Evolutionary conservation across 2,797 vertebrate genomes (phyloP).

Genomic region (Nasua narica): DNA sequence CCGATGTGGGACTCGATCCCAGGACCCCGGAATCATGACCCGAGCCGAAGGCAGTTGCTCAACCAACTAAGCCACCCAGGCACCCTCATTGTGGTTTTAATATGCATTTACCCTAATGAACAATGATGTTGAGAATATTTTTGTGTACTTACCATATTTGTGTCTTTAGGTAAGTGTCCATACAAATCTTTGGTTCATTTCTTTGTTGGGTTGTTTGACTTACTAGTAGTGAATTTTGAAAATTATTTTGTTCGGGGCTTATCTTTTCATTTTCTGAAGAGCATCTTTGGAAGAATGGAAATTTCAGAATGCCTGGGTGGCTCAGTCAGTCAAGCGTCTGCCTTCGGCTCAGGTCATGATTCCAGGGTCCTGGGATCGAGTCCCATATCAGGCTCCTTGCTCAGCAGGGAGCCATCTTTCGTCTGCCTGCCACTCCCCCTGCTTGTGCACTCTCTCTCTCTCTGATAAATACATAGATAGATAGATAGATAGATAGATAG

Average conservation of each 20-base stretch:
- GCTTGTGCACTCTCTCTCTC: neutral
- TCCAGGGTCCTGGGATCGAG: neutral
- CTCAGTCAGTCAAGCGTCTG: neutral
- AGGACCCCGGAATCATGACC: no score
- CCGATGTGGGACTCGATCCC: no score
- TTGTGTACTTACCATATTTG: neutral
- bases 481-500: no score
- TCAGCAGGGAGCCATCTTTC: neutral
- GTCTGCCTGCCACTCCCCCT: neutral
- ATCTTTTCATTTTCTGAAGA: neutral
- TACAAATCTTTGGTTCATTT: neutral
- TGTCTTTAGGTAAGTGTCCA: neutral
- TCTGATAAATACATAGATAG: neutral
- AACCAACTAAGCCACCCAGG: no score
- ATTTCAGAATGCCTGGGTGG: neutral
- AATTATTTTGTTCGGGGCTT: neutral
- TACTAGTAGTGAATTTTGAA: neutral
- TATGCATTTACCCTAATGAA: neutral
- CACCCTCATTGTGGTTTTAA: neutral
- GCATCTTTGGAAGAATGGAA: neutral
- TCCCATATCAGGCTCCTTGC: neutral
- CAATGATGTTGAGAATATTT: neutral
- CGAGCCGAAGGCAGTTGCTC: no score
- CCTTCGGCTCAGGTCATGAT: neutral
- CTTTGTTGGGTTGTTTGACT: neutral